A percentile compares a stretch with the other conserved stretches of the same genome.
Evolutionary conservation across 2,113 vertebrate genomes (phyloP).

Genomic region (Arizona elegans): DNA sequence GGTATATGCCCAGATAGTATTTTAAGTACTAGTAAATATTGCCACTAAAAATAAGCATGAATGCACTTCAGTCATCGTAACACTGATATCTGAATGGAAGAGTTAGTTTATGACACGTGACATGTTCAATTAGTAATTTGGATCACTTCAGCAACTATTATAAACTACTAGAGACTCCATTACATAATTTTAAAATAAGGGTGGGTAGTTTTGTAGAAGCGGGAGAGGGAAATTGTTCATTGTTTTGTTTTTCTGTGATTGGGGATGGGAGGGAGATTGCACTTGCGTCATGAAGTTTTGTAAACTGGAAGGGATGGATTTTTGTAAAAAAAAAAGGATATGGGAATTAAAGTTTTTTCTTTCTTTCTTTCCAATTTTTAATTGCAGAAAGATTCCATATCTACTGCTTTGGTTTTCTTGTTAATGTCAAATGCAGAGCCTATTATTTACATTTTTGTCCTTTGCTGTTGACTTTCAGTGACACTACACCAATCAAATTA

Average conservation of each 20-base stretch:
- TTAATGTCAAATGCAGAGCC: not conserved
- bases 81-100: slow-evolving; percentile 28
- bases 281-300: not conserved
- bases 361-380: not conserved
- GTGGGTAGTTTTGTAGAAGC: not conserved
- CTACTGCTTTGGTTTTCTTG: not conserved
- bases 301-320: not conserved
- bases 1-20: not conserved
- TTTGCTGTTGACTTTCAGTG: not conserved
- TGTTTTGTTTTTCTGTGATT: not conserved
- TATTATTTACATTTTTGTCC: not conserved
- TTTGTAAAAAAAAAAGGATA: not conserved
- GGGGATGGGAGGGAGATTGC: not conserved
- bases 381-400: not conserved
- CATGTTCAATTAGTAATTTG: slow-evolving; percentile 46
- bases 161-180: slow-evolving; percentile 40
- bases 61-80: slow-evolving; percentile 24
- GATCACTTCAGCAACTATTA: slow-evolving; percentile 54
- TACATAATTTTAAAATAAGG: slow-evolving; percentile 47
- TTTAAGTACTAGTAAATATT: slow-evolving; percentile 42
- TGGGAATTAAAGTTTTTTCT: not conserved
- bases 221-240: not conserved
- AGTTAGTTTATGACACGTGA: slow-evolving; percentile 41
- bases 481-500: not conserved
- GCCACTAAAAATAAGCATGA: slow-evolving; percentile 45